Evolutionary conservation across 2,888 invertebrate species (phyloP), one percentile per base, ranked within the genome.

Genomic region (Oxycera nigricornis): DNA sequence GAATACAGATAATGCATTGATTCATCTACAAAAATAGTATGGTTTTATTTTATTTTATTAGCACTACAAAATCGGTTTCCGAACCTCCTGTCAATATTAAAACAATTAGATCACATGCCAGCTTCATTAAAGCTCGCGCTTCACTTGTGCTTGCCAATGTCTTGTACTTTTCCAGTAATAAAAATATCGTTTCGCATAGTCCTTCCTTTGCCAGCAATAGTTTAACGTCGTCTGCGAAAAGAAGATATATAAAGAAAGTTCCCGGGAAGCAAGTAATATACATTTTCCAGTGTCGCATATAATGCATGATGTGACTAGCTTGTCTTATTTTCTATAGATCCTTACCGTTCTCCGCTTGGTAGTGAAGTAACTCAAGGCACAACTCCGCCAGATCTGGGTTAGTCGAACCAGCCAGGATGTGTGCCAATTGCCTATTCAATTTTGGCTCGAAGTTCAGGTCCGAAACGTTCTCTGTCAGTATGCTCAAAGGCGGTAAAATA

Each of bases 1-100:
- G 90, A 88, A 83, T 94, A 96, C n/a, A 96, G 86, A 70, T 90
- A 86, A 78, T 92, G 90, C 95, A 96, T 96, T 72, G 95, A 94
- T 79, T 92, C 92, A 86, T 96, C 96, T 95, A 81, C 6, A 24
- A 20, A 55, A n/a, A n/a, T n/a, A n/a, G n/a, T n/a, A n/a, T n/a
- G n/a, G n/a, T n/a, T n/a, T n/a, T n/a, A n/a, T 55, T 4, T 17
- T 22, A 59, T 1, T 14, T 35, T 7, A 35, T 35, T 7, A 35
- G 35, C 28, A 28, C n/a, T n/a, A 14, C n/a, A 14, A n/a, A n/a
- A n/a, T n/a, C n/a, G n/a, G n/a, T n/a, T n/a, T 72, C 76, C 78
- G 82, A 85, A 94, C 95, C 95, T 86, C 94, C 95, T 73, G 94
- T 95, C 52, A 96, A 86, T 75, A 96, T 91, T 70, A 94, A 88